A percentile compares a stretch with the other conserved stretches of the same genome.
These are phyloP conservation scores for Eolophus roseicapilla DNA, from an alignment of 2,113 vertebrate species.

Conservation along the genomic window DNA sequence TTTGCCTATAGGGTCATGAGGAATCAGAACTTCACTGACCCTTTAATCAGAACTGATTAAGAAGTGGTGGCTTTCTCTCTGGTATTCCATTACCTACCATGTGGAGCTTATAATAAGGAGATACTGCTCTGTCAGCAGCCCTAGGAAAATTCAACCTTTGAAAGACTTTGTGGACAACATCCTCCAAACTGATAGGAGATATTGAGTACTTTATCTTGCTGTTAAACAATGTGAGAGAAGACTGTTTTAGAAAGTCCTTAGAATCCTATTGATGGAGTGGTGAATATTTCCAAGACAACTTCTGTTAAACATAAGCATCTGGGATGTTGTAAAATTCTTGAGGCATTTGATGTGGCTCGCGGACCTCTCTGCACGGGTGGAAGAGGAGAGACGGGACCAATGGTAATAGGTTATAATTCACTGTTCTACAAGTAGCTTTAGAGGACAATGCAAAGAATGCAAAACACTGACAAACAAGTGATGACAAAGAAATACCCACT, in stretches of 20 bases:
- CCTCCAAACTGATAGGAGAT: not conserved
- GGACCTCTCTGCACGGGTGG: not conserved
- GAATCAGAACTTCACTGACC: constrained; percentile 1
- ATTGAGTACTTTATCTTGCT: not conserved
- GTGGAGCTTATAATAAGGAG: not conserved
- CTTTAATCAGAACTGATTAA: constrained; percentile 43
- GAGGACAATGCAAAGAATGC: not conserved
- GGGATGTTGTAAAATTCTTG: not conserved
- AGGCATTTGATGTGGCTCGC: not conserved
- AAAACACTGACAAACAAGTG: not conserved
- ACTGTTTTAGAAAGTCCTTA: not conserved
- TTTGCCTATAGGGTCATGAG: not conserved
- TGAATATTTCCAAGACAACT: not conserved
- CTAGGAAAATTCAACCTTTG: not conserved
- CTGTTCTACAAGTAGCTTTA: not conserved
- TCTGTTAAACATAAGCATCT: not conserved
- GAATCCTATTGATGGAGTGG: not conserved
- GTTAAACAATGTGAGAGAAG: not conserved
- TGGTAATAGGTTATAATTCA: not conserved
- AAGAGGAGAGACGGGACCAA: not conserved
- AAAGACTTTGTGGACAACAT: not conserved
- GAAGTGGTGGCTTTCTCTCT: not conserved
- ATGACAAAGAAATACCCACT: not conserved
- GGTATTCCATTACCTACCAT: not conserved
- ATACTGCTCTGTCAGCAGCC: not conserved